A percentile compares a stretch with the other conserved stretches of the same genome.
Evolutionary conservation across 2,888 invertebrate species (phyloP).

Genomic region (Chymomyza amoena): DNA sequence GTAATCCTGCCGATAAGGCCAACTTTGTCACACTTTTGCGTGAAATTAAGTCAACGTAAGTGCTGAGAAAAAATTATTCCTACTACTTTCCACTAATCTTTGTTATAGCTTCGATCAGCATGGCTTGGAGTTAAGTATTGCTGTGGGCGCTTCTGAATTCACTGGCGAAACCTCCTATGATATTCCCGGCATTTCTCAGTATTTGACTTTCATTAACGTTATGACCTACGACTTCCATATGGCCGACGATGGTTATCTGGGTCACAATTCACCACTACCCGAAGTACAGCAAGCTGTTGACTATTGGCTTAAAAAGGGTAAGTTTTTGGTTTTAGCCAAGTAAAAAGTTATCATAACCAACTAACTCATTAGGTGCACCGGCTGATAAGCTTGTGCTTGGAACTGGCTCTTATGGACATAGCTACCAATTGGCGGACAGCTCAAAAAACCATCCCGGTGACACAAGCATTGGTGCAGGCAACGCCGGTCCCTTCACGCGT

Average conservation of each 20-base stretch:
- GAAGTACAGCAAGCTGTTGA: constrained; percentile 91
- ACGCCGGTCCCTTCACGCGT: constrained; percentile 45
- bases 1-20: constrained; percentile 83
- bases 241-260: constrained; percentile 47
- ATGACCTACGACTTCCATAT: constrained; percentile 71
- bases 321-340: not conserved
- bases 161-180: constrained; percentile 57
- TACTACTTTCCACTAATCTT: too few species aligned
- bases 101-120: constrained; percentile 41
- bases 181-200: constrained; percentile 55
- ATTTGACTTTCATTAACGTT: constrained; percentile 65
- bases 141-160: constrained; percentile 73
- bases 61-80: constrained; percentile 77
- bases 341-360: not conserved
- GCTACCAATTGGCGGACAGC: constrained; percentile 86
- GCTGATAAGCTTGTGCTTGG: constrained; percentile 91
- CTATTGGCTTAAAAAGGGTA: constrained; percentile 84
- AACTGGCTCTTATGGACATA: constrained; percentile 91
- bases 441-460: constrained; percentile 52
- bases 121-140: constrained; percentile 84
- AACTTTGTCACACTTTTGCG: constrained; percentile 81
- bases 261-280: constrained; percentile 77
- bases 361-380: constrained; percentile 77
- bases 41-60: constrained; percentile 61
- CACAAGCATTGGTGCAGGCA: constrained; percentile 39